Conservation (phyloP, 2,113 vertebrate species). For the Labeo rohita region DNA sequence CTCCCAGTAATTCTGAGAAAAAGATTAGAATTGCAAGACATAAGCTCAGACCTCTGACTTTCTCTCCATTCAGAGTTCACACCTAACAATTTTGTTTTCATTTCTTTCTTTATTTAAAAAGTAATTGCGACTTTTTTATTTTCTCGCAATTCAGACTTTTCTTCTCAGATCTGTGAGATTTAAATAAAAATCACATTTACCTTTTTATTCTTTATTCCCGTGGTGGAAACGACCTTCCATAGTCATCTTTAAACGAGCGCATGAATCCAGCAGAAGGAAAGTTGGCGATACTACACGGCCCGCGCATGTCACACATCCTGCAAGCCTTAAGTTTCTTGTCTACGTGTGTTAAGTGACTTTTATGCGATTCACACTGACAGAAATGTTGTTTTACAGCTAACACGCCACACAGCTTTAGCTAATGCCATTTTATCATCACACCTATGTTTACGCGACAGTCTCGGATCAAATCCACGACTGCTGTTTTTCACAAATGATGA, state of each 20-base stretch:
- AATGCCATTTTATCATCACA: slow-evolving; percentile 20
- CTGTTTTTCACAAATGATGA: slow-evolving; percentile 48
- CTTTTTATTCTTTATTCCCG: not conserved
- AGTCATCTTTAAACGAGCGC: not conserved
- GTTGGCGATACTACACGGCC: slow-evolving; percentile 22
- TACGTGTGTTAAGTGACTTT: slow-evolving; percentile 30
- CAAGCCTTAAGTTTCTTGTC: slow-evolving; percentile 53
- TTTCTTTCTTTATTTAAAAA: too few species aligned
- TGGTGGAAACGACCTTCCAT: not conserved
- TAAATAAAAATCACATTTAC: not conserved
- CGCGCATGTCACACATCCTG: slow-evolving; percentile 39
- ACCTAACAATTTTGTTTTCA: not conserved
- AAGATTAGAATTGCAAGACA: too few species aligned
- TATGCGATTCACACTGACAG: slow-evolving; percentile 47
- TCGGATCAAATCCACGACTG: slow-evolving; percentile 46
- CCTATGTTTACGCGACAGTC: slow-evolving; percentile 31
- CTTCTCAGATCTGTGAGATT: too few species aligned
- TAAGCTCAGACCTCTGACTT: too few species aligned
- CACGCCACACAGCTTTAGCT: not conserved
- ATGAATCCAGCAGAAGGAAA: not conserved
- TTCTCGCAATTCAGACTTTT: too few species aligned
- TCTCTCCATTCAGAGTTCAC: not conserved
- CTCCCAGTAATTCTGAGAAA: too few species aligned
- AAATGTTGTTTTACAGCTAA: slow-evolving; percentile 21
- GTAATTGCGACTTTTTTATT: too few species aligned